Base-by-base conservation (phyloP, 2,797 vertebrate genomes). In the Pitangus sulphuratus region DNA sequence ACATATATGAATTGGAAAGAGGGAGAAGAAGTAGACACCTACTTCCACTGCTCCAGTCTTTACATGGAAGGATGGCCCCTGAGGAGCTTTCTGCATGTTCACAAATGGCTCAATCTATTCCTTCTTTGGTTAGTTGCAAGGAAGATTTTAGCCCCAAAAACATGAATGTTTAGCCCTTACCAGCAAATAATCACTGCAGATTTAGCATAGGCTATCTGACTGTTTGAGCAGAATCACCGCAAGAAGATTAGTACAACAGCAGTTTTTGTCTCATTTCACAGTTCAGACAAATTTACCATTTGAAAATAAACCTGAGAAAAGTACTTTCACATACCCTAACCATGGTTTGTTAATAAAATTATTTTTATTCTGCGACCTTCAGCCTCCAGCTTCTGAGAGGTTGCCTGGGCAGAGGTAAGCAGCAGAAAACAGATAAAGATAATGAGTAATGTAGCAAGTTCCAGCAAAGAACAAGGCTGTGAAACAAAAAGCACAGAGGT, bases 391-490 rank as follows among this genome's bases (percentile, higher is more conserved):
- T 93, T 80, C 56, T 53, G 28, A 56, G 26, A 35, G 30, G 35
- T 15, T 84, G 16, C 26, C 65, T 33, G 28, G 50, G 20, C 66
- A 84, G 61, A 78, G 31, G 61, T 31, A 44, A 94, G n/a, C 51
- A 76, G 42, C 69, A 89, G 50, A 94, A 91, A 93, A 74, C 35
- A 87, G 90, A 53, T 45, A 39, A 87, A 65, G 77, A 84, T 75
- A 93, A 89, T 26, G 42, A 93, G 60, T 54, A 54, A 39, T 4
- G 3, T 62, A 31, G 71, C 61, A 77, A 42, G 31, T 37, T 92
- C 70, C 72, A 88, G 66, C 22, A 39, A 57, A 89, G 25, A 92
- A 44, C 3, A 60, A 89, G 62, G 30, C 37, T 70, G 42, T 8
- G 24, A 87, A 86, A 64, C 28, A 61, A 28, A 68, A 42, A 78